These are phyloP conservation scores for Macrophya alboannulata DNA, from an alignment of 2,888 invertebrate species.

Conservation along the genomic window DNA sequence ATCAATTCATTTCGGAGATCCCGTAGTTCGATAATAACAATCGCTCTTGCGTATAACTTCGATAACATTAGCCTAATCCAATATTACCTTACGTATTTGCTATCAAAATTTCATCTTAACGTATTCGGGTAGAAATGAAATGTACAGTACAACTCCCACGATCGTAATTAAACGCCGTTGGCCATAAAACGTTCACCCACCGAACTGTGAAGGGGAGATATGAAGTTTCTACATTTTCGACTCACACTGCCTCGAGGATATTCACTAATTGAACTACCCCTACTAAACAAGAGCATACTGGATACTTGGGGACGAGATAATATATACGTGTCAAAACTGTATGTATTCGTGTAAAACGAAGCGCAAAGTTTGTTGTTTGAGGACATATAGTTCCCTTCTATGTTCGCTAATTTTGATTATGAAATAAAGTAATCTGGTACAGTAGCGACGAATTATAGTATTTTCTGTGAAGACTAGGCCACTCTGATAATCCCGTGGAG, in stretches of 20 bases:
- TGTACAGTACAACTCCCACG: background rate
- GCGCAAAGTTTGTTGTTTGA: background rate
- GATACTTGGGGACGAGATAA: slow-evolving; percentile 16
- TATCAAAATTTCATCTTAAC: slow-evolving; percentile 32
- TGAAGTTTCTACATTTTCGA: slow-evolving; percentile 43
- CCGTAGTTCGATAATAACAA: background rate
- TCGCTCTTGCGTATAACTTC: background rate
- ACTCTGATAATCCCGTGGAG: background rate
- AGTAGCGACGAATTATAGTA: background rate
- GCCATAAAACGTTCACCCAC: slow-evolving; percentile 39
- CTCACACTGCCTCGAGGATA: slow-evolving; percentile 31
- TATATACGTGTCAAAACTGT: background rate
- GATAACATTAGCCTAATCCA: background rate
- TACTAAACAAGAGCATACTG: slow-evolving; percentile 21
- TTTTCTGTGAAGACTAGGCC: background rate
- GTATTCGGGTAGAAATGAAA: slow-evolving; percentile 1
- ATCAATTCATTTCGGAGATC: background rate
- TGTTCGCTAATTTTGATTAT: background rate
- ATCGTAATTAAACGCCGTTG: slow-evolving; percentile 42
- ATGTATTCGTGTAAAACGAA: background rate
- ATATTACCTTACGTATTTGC: background rate
- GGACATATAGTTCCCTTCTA: background rate
- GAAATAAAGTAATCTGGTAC: background rate
- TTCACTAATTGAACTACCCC: slow-evolving; percentile 16
- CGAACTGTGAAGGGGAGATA: slow-evolving; percentile 45